Conservation (phyloP, 1,140 invertebrate species). For the Rhopalosiphum maidis region DNA sequence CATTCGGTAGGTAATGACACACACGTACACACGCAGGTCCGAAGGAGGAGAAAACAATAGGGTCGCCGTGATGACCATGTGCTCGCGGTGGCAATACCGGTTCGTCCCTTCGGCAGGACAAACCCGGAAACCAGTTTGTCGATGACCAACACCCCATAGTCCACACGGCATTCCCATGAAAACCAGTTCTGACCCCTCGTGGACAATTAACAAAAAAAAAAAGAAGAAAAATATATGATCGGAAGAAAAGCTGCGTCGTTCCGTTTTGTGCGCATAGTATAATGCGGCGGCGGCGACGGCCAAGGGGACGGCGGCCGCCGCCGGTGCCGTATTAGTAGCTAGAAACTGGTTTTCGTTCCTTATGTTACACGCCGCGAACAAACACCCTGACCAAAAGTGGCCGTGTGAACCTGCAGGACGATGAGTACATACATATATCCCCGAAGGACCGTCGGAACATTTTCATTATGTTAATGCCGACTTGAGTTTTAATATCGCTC, state of each 20-base stretch:
- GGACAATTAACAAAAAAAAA: constrained; percentile 44
- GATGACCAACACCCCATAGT: constrained; percentile 54
- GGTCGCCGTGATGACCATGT: constrained; percentile 40
- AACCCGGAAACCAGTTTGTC: constrained; percentile 53
- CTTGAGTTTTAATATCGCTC: not conserved
- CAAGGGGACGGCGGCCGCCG: not conserved
- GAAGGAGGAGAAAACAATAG: constrained; percentile 35
- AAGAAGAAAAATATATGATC: constrained; percentile 40
- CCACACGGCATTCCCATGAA: constrained; percentile 48
- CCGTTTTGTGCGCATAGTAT: not conserved
- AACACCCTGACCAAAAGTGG: constrained; percentile 49
- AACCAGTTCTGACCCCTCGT: constrained; percentile 54
- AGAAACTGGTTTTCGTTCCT: constrained; percentile 51
- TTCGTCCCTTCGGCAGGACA: constrained; percentile 47
- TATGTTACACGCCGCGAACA: not conserved
- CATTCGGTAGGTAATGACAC: constrained; percentile 51
- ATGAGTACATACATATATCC: not conserved
- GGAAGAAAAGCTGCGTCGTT: constrained; percentile 49
- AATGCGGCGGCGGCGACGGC: not conserved
- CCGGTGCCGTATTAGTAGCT: not conserved
- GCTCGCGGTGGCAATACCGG: constrained; percentile 42
- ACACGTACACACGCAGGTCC: not conserved
- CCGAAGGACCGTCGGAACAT: not conserved
- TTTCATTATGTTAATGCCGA: constrained; percentile 5
- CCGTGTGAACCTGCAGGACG: constrained; percentile 56